Evolutionary conservation across 2,113 vertebrate genomes (phyloP), one percentile per base, ranked within the genome.

Genomic region (Otus sunia): DNA sequence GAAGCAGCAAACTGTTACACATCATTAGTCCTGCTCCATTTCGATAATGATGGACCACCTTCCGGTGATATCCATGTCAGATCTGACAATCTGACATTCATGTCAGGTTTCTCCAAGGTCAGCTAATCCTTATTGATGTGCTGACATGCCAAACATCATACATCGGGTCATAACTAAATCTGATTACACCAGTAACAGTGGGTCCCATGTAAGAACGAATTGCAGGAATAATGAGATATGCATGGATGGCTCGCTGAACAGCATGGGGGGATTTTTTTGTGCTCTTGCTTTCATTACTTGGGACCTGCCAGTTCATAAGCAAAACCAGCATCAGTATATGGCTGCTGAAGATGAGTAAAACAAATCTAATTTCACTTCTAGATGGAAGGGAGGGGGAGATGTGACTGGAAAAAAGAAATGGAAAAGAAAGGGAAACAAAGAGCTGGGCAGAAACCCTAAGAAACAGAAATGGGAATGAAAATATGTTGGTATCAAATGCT

Each of bases 31-130:
- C 55, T 17, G 78, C 66, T 39, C 34, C 15, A 0, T 11, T 49
- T 18, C 59, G 13, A 0, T 47, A 41, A 13, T 0, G 18, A 53
- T 6, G 21, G 56, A 8, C 20, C 7, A 5, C 17, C 36, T 56
- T 12, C 69, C 2, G 4, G 43, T 19, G 71, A 25, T 2, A 10
- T 1, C 81, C 21, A 1, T 18, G 41, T 21, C 55, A 22, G 60
- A 8, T 6, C 72, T 25, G 87, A 27, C 87, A 52, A 6, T 11
- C 72, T 36, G 56, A 18, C 41, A 50, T 11, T 41, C 17, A 2
- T 1, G 0, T 39, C 16, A 5, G 66, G 22, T 39, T 60, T 32
- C 77, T 30, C 71, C 68, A 34, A 27, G 74, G 64, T 19, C 80
- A 88, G 49, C 60, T 26, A 8, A 32, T 16, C 69, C 69, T 20